Evolutionary conservation across 2,113 vertebrate genomes (phyloP), one percentile per base, ranked within the genome.

Genomic region (Nycticryphes semicollaris): DNA sequence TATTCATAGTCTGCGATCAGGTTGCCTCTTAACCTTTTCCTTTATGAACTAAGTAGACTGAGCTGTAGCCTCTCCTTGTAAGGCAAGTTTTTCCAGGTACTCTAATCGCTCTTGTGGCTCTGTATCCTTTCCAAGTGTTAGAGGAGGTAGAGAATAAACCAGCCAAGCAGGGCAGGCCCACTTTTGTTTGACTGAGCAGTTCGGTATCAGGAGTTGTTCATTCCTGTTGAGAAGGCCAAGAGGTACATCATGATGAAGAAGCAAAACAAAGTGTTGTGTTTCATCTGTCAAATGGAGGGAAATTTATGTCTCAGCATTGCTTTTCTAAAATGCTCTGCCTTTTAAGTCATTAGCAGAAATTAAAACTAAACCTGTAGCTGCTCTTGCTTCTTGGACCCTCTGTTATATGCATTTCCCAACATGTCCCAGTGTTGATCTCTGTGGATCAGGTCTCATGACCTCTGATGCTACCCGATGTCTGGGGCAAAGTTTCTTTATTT

Each of bases 11-110:
- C 76, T 90, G 84, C 84, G 92, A 89, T 96, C 86, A 79, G 70
- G 83, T 96, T 93, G 77, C 95, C 80, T 96, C 95, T 95, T 93
- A 96, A 96, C 92, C 80, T 92, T 92, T 80, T 97, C 89, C 48
- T 92, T 91, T 92, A 83, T 95, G 80, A 92, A 96, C 86, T 88
- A 57, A 84, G 69, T 79, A 92, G 90, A 69, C 69, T 35, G 69
- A 89, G 73, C 80, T 56, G 8, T 60, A 66, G 90, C 67, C 76
- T 94, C 22, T 95, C 91, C 95, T 92, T 92, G 69, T 92, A 96
- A 93, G 90, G 92, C 67, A 82, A 62, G 69, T 93, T 96, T 95
- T 92, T 93, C 80, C 78, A 89, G 84, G 84, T 14, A 1, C 90
- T 95, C 66, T 93, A 89, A 95, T 89, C 1, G 3, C 89, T 95